Conservation (phyloP, 92 coral and sea anemone genomes). For the Palythoa caribaeorum region DNA sequence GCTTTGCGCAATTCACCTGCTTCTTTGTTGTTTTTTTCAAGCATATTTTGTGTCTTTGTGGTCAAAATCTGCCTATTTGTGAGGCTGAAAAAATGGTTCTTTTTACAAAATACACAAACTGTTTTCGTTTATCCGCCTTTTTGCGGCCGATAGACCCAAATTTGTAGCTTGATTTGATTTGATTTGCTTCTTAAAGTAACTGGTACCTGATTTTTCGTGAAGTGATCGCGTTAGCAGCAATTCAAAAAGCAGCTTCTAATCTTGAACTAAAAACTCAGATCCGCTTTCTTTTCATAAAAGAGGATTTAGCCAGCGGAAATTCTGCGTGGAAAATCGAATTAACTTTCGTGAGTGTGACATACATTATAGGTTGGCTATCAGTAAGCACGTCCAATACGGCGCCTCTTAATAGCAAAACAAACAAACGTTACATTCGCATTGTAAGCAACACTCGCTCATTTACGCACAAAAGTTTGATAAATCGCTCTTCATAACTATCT, state of each 20-base stretch:
- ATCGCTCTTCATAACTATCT: conserved; percentile 25
- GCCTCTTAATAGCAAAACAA: conserved; percentile 28
- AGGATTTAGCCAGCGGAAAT: conserved; percentile 37
- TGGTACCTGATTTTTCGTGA: background rate
- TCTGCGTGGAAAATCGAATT: conserved; percentile 31
- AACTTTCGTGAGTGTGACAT: conserved; percentile 17
- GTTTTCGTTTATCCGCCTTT: conserved; percentile 7
- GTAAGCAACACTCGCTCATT: background rate
- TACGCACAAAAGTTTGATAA: conserved; percentile 34
- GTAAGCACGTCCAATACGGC: conserved; percentile 8
- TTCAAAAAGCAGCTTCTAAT: conserved; percentile 5
- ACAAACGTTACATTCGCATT: conserved; percentile 3
- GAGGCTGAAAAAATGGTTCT: background rate
- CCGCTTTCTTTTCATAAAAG: conserved; percentile 32
- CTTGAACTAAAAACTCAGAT: conserved; percentile 7
- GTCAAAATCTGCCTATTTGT: conserved; percentile 25
- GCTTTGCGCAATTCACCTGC: conserved; percentile 23
- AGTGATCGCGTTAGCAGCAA: conserved; percentile 47
- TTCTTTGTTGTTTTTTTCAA: background rate
- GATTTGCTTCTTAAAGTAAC: background rate
- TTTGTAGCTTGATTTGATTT: background rate
- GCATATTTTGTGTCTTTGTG: conserved; percentile 12
- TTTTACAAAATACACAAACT: conserved; percentile 4
- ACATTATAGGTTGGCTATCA: background rate
- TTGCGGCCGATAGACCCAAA: background rate